Base-by-base conservation (phyloP, 2,888 invertebrate genomes). In the Drosophila subquinaria region DNA sequence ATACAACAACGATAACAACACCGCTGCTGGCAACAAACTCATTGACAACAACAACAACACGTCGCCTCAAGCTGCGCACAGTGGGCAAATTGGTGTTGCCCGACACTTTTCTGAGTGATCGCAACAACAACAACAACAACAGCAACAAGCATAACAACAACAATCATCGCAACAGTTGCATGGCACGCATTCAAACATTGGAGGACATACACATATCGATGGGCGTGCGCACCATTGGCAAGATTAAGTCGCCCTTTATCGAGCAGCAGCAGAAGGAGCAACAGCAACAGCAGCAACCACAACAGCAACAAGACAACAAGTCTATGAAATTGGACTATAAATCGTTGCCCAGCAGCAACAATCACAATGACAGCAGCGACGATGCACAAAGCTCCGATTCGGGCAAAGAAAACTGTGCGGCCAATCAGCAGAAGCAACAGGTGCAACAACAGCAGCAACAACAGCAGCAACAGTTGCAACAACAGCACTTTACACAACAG, bases 241-340 rank as follows among this genome's bases (percentile, higher is more conserved):
- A 92, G 75, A 87, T 93, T 38, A 92, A 92, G 67, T 93, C 92
- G 0, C 92, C 91, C 1, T 93, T 93, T 52, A 90, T 93, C 8
- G 91, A 92, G 51, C 89, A 91, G 42, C 91, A 20, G 20, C 89
- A 80, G 35, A 69, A 76, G 51, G 77, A 73, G 33, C 42, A 53
- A 23, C 40, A 15, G 51, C 36, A 47, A 13, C 42, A 35, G 11
- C 35, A 56, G n/a, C 61, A 15, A 20, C 55, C 27, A 20, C 47
- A 63, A 47, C 61, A 1, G 43, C 30, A 30, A 30, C 27, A 27
- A 27, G 27, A 53, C 20, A 30, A 1, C 8, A 33, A 85, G 33
- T 74, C 68, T 50, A 68, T 69, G 50, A 90, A 85, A 47, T 71
- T 81, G 50, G 87, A 87, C 50, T 64, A 72, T 6, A 78, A 79